Base-by-base conservation (phyloP, 2,797 vertebrate species). In the Parauchenoglanis punctatus region DNA sequence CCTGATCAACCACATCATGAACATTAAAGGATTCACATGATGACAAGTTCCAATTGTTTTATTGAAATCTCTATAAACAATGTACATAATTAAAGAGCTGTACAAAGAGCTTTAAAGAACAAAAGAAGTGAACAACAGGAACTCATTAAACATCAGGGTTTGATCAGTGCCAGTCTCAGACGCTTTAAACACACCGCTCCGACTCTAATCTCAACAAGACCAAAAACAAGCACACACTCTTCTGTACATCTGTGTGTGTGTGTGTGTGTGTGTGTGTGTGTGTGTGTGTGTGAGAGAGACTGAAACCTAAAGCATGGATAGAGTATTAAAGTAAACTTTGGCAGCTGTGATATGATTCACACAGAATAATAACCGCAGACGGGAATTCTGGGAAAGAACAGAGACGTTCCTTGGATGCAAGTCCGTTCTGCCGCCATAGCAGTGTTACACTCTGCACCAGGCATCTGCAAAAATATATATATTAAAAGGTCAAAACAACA, bases 1-100 rank as follows among this genome's bases (percentile, higher is more conserved):
- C 54, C 15, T 49, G 46, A 49, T 49, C 6, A 49, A 10, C 46
- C 46, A 17, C 56, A 17, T 58, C 56, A 58, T 4, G 2, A 18
- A 58, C 17, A 75, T 12, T 80, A 40, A 58, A 78, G 8, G 46
- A 28, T 3, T 58, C 12, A 28, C 35, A 4, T 28, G 10, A 56
- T 40, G 7, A 63, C 13, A 81, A 85, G 83, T 85, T 87, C 76
- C 67, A 85, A 80, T 85, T 77, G 44, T 80, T 91, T 91, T 90
- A 91, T 88, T 86, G 88, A 90, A 90, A 85, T 82, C 56, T 89
- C 85, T 72, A 86, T 89, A 87, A 89, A 89, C 84, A 91, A 89
- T 87, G 85, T 86, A 89, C 86, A 90, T 31, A 63, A 80, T 67
- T 46, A 54, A 87, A 72, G 78, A 82, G 56, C 78, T 87, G 75